Base-by-base conservation (phyloP, 1,140 invertebrate species). In the Macrosteles quadrilineatus region DNA sequence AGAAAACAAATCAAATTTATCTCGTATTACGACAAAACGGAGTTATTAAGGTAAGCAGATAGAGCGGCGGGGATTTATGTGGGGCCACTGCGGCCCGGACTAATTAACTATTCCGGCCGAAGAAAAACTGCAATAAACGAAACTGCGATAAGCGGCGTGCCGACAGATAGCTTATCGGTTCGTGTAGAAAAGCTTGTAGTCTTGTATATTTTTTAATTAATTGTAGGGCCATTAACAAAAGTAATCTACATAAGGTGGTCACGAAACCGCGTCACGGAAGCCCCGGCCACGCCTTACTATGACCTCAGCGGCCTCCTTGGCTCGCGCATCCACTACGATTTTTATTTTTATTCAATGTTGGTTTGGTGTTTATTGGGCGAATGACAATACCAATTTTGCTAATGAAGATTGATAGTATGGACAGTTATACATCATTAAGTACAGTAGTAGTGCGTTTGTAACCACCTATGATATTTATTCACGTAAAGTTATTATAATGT, bases 171-270 rank as follows among this genome's bases (percentile, higher is more conserved):
- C 47, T 50, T 50, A 50, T 50, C 47, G 21, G 47, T 4, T 21
- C 47, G 47, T 50, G 59, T 63, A 63, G 64, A 45, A 50, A 67
- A 67, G 19, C 64, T 67, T 67, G 64, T 47, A 45, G 64, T 30
- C 64, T 50, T 67, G 64, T 45, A 67, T 50, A 50, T 67, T 67
- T 45, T 45, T 63, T 63, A 63, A 63, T 63, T 63, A 63, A 63
- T 63, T 63, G 59, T 63, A n/a, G 59, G 30, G 31, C 59, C 59
- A 63, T 63, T 63, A 63, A 63, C 59, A 63, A 47, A 67, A 67
- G 40, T 50, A 67, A 45, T 67, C 40, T 67, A 47, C 64, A 50
- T 45, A 67, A 67, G 27, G 25, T 32, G 47, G 21, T 50, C 47
- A 50, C 47, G 47, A 50, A 50, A 50, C 47, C 14, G 14, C 47